Evolutionary conservation across 2,797 vertebrate genomes (phyloP).

Genomic region (Linurgus olivaceus): DNA sequence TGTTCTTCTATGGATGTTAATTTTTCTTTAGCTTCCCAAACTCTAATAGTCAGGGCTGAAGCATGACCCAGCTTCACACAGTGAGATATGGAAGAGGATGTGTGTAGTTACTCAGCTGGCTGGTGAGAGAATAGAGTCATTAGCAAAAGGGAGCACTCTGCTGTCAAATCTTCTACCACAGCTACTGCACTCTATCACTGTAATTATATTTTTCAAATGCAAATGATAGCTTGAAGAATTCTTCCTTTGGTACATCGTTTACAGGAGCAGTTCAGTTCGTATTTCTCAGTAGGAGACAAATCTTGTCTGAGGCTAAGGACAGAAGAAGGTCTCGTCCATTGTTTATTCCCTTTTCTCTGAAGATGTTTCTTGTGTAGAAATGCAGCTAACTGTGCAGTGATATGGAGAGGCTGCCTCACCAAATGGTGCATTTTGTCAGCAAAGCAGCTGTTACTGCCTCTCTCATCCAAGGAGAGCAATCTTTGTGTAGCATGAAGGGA

Average conservation of each 20-base stretch:
- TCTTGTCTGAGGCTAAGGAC: background rate
- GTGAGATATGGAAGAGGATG: background rate
- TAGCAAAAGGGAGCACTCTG: slow-evolving; percentile 2
- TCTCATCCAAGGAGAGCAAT: background rate
- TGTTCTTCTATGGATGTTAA: background rate
- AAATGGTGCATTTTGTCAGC: background rate
- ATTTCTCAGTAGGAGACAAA: background rate
- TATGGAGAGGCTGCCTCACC: background rate
- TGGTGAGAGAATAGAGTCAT: background rate
- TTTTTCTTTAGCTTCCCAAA: background rate
- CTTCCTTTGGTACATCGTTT: background rate
- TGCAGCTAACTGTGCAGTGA: background rate
- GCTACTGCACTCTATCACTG: background rate
- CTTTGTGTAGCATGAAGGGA: background rate
- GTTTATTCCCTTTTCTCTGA: background rate
- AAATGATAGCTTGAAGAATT: slow-evolving; percentile 20
- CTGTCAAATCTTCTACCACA: slow-evolving; percentile 1
- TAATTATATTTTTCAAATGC: slow-evolving; percentile 46
- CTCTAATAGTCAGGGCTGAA: background rate
- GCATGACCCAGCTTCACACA: background rate
- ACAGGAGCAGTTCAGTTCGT: background rate
- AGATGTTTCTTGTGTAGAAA: background rate
- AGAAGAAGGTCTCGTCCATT: background rate
- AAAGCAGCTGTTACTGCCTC: background rate
- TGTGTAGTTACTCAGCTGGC: background rate